Evolutionary conservation across 1,140 invertebrate genomes (phyloP).

Genomic region (Caenorhabditis tropicalis): DNA sequence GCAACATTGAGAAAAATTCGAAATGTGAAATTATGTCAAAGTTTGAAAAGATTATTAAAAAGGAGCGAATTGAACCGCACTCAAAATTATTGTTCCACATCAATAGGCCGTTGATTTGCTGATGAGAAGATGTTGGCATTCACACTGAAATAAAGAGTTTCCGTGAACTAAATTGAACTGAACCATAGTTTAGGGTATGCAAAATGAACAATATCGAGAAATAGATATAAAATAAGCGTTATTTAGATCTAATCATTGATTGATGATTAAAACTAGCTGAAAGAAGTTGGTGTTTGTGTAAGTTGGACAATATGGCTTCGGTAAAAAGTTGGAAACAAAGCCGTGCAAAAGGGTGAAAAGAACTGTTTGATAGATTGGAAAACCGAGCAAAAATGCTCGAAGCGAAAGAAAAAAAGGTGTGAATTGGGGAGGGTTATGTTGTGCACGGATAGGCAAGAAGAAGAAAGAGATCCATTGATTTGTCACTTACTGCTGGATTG

Average conservation of each 20-base stretch:
- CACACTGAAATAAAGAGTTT: neutral
- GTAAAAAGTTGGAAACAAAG: neutral
- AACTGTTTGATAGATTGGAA: neutral
- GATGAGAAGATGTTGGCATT: constrained; percentile 42
- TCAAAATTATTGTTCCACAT: constrained; percentile 7
- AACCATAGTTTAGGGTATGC: neutral
- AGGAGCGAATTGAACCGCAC: neutral
- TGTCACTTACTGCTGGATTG: constrained; percentile 15
- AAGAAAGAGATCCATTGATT: neutral
- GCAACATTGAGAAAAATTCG: neutral
- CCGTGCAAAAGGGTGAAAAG: neutral
- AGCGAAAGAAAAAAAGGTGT: constrained; percentile 15
- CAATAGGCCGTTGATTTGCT: constrained; percentile 13
- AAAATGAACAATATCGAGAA: neutral
- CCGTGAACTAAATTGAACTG: neutral
- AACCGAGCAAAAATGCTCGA: neutral
- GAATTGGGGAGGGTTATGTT: neutral
- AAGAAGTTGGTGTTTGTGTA: neutral
- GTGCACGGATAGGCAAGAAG: constrained; percentile 32
- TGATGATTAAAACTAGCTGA: neutral
- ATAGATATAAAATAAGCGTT: neutral
- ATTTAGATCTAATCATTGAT: neutral
- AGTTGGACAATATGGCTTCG: neutral
- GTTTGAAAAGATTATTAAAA: neutral
- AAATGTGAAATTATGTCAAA: neutral